Conservation (phyloP, 2,888 invertebrate genomes). For the Chromoteleia sp. region DNA sequence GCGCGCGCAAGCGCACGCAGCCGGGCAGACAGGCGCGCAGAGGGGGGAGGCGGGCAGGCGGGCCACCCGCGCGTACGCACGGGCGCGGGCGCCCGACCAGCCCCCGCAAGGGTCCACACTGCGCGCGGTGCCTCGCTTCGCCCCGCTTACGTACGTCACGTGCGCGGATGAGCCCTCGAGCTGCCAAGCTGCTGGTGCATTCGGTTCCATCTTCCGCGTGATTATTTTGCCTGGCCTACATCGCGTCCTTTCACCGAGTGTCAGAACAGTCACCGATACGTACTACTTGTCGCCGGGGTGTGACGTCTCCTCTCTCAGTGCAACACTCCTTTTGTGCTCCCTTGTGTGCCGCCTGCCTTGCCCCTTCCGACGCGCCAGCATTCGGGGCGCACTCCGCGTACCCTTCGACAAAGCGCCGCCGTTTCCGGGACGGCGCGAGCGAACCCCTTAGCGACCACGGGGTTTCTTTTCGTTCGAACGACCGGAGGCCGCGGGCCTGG, state of each 20-base stretch:
- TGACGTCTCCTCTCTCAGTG: slow-evolving; percentile 47
- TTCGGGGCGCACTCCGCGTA: too few species aligned
- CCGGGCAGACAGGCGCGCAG: too few species aligned
- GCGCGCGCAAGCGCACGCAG: too few species aligned
- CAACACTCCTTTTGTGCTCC: slow-evolving; percentile 51
- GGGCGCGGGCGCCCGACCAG: background rate
- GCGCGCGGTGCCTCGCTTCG: slow-evolving; percentile 12
- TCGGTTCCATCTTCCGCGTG: slow-evolving; percentile 40
- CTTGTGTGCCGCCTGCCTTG: slow-evolving; percentile 28
- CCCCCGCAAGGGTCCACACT: slow-evolving; percentile 3
- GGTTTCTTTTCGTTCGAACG: background rate
- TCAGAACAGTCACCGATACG: slow-evolving; percentile 57
- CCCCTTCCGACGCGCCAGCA: too few species aligned
- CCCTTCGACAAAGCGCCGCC: slow-evolving; percentile 12
- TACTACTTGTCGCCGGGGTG: slow-evolving; percentile 61
- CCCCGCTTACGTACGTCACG: slow-evolving; percentile 46
- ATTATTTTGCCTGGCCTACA: slow-evolving; percentile 65
- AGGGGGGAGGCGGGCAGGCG: too few species aligned
- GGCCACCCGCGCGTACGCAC: background rate
- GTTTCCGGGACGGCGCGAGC: slow-evolving; percentile 24
- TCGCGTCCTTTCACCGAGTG: slow-evolving; percentile 51
- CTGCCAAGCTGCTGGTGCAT: slow-evolving; percentile 30
- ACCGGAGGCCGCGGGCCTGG: too few species aligned
- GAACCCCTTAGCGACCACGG: slow-evolving; percentile 28
- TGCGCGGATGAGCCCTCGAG: slow-evolving; percentile 57